phyloP scores from a whole-genome alignment of 2,888 invertebrate genomes.

The Hirudinaria manillensis region DNA sequence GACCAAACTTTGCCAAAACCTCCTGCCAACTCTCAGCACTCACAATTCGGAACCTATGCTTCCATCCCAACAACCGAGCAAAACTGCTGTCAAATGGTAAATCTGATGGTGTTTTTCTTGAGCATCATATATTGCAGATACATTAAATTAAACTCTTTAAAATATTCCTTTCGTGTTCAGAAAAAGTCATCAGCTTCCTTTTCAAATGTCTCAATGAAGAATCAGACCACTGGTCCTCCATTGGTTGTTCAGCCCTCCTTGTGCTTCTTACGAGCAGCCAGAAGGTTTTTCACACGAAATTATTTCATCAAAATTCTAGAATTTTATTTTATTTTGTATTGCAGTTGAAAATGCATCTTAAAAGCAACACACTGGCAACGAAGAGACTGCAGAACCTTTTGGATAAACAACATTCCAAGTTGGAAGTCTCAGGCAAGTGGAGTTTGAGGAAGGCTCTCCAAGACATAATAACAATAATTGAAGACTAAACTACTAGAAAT shows the following conservation, averaged over 20 bases:
- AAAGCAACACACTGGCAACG: not conserved
- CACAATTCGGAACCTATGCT: conserved; percentile 49
- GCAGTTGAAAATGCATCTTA: not conserved
- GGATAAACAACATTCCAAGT: not conserved
- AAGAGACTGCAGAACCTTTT: conserved; percentile 1
- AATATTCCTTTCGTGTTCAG: conserved; percentile 37
- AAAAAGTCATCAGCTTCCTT: conserved; percentile 45
- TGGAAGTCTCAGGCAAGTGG: too few species aligned
- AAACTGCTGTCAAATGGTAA: conserved; percentile 50
- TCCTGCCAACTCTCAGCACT: conserved; percentile 33
- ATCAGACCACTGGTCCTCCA: conserved; percentile 40
- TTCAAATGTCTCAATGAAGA: conserved; percentile 43
- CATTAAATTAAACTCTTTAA: not conserved
- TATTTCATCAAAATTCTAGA: not conserved
- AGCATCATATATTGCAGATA: not conserved
- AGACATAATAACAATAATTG: conserved; percentile 7
- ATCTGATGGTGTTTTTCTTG: not conserved
- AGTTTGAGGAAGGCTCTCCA: too few species aligned
- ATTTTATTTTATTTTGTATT: not conserved
- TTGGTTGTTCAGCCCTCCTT: conserved; percentile 47
- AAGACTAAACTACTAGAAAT: not conserved
- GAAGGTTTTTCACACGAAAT: conserved; percentile 43
- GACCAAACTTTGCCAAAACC: too few species aligned
- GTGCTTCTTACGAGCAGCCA: conserved; percentile 49
- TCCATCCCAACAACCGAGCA: conserved; percentile 50